These are phyloP conservation scores for Lasioglossum figueresi DNA, from an alignment of 2,888 invertebrate species.

Conservation along the genomic window DNA sequence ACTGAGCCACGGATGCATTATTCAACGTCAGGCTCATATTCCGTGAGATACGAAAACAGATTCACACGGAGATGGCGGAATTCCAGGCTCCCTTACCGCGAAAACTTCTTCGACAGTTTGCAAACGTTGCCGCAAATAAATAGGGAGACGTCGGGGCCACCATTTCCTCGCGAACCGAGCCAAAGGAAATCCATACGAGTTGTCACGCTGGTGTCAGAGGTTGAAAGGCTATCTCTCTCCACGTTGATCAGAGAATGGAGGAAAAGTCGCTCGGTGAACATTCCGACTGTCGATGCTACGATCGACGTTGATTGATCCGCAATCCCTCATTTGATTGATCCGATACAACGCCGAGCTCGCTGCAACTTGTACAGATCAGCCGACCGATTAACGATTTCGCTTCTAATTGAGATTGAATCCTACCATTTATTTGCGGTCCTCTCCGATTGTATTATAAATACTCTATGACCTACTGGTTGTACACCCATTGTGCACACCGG, in stretches of 20 bases:
- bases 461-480: background rate
- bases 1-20: constrained; percentile 51
- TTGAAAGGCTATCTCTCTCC: constrained; percentile 50
- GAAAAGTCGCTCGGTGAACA: constrained; percentile 32
- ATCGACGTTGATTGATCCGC: constrained; percentile 39
- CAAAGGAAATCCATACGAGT: constrained; percentile 37
- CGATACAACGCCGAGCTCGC: background rate
- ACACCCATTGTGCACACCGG: no score
- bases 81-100: constrained; percentile 25
- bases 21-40: constrained; percentile 59
- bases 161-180: constrained; percentile 32
- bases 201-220: constrained; percentile 37
- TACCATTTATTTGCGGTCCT: background rate
- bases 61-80: constrained; percentile 45
- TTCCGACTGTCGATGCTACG: background rate
- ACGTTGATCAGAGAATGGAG: constrained; percentile 41
- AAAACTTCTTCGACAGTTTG: constrained; percentile 47
- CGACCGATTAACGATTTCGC: background rate
- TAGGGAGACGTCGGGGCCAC: constrained; percentile 31
- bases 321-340: constrained; percentile 18
- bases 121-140: constrained; percentile 51
- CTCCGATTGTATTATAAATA: background rate
- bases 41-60: constrained; percentile 53
- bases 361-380: background rate
- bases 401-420: background rate